Evolutionary conservation across 2,113 vertebrate genomes (phyloP), one percentile per base, ranked within the genome.

Genomic region (Cariama cristata): DNA sequence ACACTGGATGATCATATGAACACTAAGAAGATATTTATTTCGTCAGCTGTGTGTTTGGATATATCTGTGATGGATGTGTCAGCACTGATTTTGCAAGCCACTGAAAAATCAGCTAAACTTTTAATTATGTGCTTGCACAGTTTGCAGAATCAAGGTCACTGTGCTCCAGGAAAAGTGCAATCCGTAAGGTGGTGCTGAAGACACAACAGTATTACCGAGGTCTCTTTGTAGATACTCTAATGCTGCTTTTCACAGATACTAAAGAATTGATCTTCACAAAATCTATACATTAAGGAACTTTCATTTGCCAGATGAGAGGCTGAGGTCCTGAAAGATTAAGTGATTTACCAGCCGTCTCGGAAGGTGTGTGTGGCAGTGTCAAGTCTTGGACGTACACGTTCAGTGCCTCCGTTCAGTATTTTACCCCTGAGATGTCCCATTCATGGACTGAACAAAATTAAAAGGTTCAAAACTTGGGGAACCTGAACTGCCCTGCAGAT

Each of bases 1-100:
- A 97, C 96, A 91, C 95, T 90, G 97, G 94, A 74, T 97, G 95
- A 96, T 97, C 90, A 96, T 97, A 88, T 22, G 85, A 93, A 68
- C 93, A 32, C 79, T 52, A 71, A 79, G 93, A 92, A 82, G 94
- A 90, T 94, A 96, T 95, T 97, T 96, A 95, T 94, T 87, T 96
- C 12, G 15, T 94, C 94, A 88, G 87, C 77, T 91, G 80, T 30
- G 62, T 85, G 85, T 87, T 83, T 86, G 96, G 80, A 19, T 95
- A 11, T 44, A 27, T 73, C 88, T 45, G 62, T 88, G 95, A 88
- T 79, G 76, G 83, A 92, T 93, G 84, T 22, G 21, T 24, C 58
- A 24, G 82, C 27, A 7, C 82, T 13, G 71, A 23, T 68, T 73
- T 74, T 91, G 84, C 77, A 64, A 68, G 20, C 49, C 52, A 5